These are phyloP conservation scores for Volucella inflata DNA, from an alignment of 2,888 invertebrate species.

Conservation along the genomic window DNA sequence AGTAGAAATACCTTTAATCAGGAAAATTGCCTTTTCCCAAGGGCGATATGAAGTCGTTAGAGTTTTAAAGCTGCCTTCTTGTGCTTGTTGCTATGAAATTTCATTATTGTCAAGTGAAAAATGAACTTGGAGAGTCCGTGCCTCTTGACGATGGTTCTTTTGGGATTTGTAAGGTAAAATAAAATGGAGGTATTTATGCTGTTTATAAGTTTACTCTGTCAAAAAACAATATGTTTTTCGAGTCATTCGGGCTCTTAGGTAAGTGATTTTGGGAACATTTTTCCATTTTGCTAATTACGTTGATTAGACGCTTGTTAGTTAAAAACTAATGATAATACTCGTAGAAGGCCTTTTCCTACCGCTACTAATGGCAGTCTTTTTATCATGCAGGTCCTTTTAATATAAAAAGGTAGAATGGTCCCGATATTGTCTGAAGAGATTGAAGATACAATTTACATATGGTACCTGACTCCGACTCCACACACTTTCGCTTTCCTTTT, in stretches of 20 bases:
- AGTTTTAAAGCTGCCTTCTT: neutral
- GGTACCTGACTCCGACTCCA: no score
- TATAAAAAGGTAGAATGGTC: no score
- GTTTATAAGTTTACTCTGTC: neutral
- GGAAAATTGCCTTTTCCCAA: constrained; percentile 23
- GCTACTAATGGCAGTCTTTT: no score
- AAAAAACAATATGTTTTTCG: neutral
- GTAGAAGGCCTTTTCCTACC: neutral
- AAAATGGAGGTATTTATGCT: constrained; percentile 35
- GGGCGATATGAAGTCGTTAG: constrained; percentile 1
- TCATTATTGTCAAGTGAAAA: constrained; percentile 3
- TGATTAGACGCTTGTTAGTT: constrained; percentile 1
- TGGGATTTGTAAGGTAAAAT: constrained; percentile 20
- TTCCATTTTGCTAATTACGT: constrained; percentile 14
- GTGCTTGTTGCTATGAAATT: neutral
- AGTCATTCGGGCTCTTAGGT: neutral
- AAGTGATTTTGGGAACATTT: constrained; percentile 23
- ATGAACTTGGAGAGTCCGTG: neutral
- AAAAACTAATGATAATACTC: neutral
- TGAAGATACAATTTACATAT: no score
- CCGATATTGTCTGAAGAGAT: no score
- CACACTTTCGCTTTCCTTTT: no score
- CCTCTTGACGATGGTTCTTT: neutral
- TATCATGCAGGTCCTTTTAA: no score
- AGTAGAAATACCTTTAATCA: constrained; percentile 56